A percentile compares a stretch with the other conserved stretches of the same genome.
Conservation (phyloP, 1,140 invertebrate genomes). For the Aricia agestis region DNA sequence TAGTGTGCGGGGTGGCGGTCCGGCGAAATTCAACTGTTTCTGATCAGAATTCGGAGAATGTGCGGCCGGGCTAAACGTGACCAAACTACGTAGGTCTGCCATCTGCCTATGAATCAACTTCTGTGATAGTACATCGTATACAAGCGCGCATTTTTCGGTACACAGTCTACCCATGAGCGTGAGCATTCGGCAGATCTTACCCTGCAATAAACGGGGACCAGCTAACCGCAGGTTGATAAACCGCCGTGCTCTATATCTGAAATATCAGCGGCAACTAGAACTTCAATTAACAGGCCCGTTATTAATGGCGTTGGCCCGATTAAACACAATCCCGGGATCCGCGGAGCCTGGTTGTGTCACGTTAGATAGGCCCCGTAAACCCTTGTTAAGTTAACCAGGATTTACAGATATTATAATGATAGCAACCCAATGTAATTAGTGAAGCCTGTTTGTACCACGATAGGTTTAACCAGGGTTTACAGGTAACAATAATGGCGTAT, state of each 20-base stretch:
- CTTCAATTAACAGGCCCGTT: slow-evolving; percentile 65
- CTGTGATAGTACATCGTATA: too few relatives aligned
- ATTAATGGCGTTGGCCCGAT: slow-evolving; percentile 65
- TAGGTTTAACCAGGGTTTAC: not conserved
- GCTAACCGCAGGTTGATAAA: slow-evolving; percentile 28
- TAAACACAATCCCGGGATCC: slow-evolving; percentile 67
- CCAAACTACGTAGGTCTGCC: too few relatives aligned
- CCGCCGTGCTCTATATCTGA: slow-evolving; percentile 53
- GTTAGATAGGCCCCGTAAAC: not conserved
- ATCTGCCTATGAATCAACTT: too few relatives aligned
- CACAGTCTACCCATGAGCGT: too few relatives aligned
- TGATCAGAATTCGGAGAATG: too few relatives aligned
- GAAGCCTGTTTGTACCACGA: slow-evolving; percentile 20
- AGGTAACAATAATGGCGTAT: too few relatives aligned
- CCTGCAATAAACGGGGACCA: slow-evolving; percentile 19
- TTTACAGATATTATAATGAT: too few relatives aligned
- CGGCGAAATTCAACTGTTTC: too few relatives aligned
- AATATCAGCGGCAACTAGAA: slow-evolving; percentile 50
- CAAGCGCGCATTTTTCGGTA: too few relatives aligned
- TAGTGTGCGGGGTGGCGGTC: too few relatives aligned
- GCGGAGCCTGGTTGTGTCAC: slow-evolving; percentile 28
- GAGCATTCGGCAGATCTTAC: too few relatives aligned
- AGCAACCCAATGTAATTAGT: slow-evolving; percentile 22
- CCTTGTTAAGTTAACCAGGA: not conserved
- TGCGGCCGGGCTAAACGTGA: too few relatives aligned